These are phyloP conservation scores for Dendrocincla tyrannina DNA, from an alignment of 2,797 vertebrate species.

Conservation along the genomic window DNA sequence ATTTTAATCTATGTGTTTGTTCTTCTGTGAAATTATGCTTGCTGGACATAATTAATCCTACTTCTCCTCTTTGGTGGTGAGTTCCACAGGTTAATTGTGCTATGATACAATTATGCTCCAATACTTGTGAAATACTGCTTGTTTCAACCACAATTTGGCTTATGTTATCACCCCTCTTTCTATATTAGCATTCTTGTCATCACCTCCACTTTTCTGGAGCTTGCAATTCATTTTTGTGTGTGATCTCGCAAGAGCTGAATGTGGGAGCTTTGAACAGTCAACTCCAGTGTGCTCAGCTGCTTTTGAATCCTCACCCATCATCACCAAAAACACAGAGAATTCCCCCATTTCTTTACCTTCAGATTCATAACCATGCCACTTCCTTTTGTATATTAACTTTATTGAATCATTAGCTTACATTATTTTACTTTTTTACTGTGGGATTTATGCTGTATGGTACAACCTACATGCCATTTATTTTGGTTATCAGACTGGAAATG, in stretches of 20 bases:
- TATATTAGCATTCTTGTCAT: neutral
- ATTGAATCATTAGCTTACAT: rapidly evolving
- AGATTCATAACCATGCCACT: neutral
- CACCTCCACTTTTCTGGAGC: neutral
- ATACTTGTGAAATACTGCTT: neutral
- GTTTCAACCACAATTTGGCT: neutral
- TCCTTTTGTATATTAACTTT: neutral
- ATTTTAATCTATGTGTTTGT: neutral
- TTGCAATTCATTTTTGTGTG: neutral
- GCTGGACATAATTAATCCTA: neutral
- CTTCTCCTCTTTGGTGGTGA: neutral
- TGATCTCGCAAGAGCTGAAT: neutral
- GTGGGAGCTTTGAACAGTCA: neutral
- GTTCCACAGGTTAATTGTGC: neutral
- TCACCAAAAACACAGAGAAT: neutral
- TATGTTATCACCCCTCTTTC: neutral
- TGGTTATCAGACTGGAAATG: neutral
- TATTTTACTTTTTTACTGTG: neutral
- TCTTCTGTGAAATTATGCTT: slow-evolving; percentile 28
- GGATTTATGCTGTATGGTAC: neutral
- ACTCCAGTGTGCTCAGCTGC: rapidly evolving
- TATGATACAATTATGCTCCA: neutral
- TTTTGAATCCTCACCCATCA: neutral
- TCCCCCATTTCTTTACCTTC: neutral
- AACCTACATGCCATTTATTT: neutral